Base-by-base conservation (phyloP, 1,140 invertebrate genomes). In the Leguminivora glycinivorella region DNA sequence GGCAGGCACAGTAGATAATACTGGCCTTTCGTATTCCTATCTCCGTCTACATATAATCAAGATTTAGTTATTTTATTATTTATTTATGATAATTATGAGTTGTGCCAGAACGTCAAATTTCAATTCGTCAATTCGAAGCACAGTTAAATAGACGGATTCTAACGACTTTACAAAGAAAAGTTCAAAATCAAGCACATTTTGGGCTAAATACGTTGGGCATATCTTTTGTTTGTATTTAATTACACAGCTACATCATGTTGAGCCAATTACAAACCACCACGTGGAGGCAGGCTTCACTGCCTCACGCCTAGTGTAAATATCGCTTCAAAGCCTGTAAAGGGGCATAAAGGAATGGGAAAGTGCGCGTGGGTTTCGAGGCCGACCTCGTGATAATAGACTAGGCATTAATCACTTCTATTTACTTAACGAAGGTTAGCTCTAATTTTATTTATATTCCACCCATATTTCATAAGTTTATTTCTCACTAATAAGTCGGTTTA, bases 331-430 rank as follows among this genome's bases (percentile, higher is more conserved):
- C 47, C 47, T 22, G 19, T 52, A 70, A 43, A 70, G 31, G 25
- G 9, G 26, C 56, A 70, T 38, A 60, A 58, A 70, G 56, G 52
- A 29, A 56, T 29, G 69, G 34, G 58, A 63, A 70, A 70, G 68
- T 25, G 22, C 24, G 38, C 58, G 69, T 70, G 69, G 69, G 58
- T 66, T 38, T 70, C 34, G 38, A 58, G 22, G 40, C 29, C 26
- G 25, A 22, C 38, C 12, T 60, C 38, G 17, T 40, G 26, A 9
- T 19, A 10, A 43, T 43, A 17, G 29, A 29, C 63, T 56, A 67
- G 56, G 34, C 67, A 71, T 52, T 67, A 38, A 29, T 56, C 22
- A 63, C 19, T n/a, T n/a, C n/a, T 52, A 9, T 22, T 52, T 52
- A 0, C 17, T 19, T 6, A 22, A 4, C 5, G 7, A 22, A 52